Base-by-base conservation (phyloP, 2,888 invertebrate genomes). In the Nasonia oneida region DNA sequence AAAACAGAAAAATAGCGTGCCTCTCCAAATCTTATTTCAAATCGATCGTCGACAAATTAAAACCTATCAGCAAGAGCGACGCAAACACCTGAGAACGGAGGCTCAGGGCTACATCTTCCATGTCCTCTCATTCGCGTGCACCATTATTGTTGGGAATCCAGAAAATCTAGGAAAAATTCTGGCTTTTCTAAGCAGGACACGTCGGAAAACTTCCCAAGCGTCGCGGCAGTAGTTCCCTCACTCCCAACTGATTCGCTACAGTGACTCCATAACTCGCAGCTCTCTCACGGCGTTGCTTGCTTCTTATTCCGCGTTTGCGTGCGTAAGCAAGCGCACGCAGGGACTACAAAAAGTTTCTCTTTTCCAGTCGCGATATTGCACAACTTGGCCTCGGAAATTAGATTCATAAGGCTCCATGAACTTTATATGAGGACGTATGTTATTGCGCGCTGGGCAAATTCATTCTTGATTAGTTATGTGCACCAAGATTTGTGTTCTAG, bases 121-220 rank as follows among this genome's bases (percentile, higher is more conserved):
- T 4, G n/a, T 1, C 5, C 57, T n/a, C 3, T 57, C 6, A 3
- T 57, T 15, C n/a, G 18, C 5, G 57, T n/a, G 18, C n/a, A n/a
- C 18, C 57, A 4, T 57, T 57, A n/a, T 57, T 4, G 57, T 1
- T n/a, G n/a, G 18, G n/a, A 57, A 57, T 57, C 57, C 57, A n/a
- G 57, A 57, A 57, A 57, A 57, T 57, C 57, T n/a, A 4, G n/a
- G n/a, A 57, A 57, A 57, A 57, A 57, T 57, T 57, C 57, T 57
- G n/a, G n/a, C n/a, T 57, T 57, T 57, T 57, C 6, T 5, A 57
- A 57, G 5, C 57, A 18, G 57, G 57, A n/a, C n/a, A 57, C 18
- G 57, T 57, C n/a, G 57, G 57, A 4, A 57, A 15, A 57, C 57
- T 57, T 57, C 10, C 57, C 4, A n/a, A 57, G 57, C n/a, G 1